These are phyloP conservation scores for Cyclargus thomasi DNA, from an alignment of 1,140 invertebrate species.

Conservation along the genomic window DNA sequence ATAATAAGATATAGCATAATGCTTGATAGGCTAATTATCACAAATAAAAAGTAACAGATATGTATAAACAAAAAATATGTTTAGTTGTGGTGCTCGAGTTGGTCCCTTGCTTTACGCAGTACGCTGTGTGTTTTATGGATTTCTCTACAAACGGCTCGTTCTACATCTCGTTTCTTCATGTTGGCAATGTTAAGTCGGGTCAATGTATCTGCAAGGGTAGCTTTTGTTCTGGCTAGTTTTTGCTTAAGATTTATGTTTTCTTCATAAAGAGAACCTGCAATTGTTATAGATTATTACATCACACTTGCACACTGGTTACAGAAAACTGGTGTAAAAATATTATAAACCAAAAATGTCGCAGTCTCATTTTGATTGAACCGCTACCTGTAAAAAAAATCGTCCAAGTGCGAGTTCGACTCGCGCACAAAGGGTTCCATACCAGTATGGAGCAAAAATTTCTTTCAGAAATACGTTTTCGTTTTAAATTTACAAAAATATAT, in stretches of 20 bases:
- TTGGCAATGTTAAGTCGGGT: conserved; percentile 76
- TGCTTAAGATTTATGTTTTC: conserved; percentile 77
- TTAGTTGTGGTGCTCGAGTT: conserved; percentile 51
- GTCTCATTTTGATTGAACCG: too few relatives aligned
- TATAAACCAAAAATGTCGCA: too few relatives aligned
- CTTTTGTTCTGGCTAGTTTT: conserved; percentile 75
- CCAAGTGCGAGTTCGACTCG: too few relatives aligned
- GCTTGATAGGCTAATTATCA: neutral
- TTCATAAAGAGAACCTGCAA: conserved; percentile 71
- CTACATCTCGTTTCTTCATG: conserved; percentile 76
- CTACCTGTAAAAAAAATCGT: too few relatives aligned
- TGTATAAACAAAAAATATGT: neutral
- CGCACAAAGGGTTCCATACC: too few relatives aligned
- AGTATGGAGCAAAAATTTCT: too few relatives aligned
- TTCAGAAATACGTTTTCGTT: too few relatives aligned
- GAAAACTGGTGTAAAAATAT: too few relatives aligned
- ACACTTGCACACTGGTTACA: too few relatives aligned
- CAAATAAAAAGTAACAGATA: neutral
- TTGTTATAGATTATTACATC: conserved; percentile 15
- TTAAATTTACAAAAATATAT: too few relatives aligned
- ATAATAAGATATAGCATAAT: neutral
- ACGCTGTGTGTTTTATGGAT: conserved; percentile 79
- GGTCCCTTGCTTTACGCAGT: conserved; percentile 74
- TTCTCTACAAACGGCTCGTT: conserved; percentile 78
- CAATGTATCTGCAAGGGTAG: conserved; percentile 76